phyloP scores from a whole-genome alignment of 2,113 vertebrate genomes.

The Rhegmatorhina hoffmannsi region DNA sequence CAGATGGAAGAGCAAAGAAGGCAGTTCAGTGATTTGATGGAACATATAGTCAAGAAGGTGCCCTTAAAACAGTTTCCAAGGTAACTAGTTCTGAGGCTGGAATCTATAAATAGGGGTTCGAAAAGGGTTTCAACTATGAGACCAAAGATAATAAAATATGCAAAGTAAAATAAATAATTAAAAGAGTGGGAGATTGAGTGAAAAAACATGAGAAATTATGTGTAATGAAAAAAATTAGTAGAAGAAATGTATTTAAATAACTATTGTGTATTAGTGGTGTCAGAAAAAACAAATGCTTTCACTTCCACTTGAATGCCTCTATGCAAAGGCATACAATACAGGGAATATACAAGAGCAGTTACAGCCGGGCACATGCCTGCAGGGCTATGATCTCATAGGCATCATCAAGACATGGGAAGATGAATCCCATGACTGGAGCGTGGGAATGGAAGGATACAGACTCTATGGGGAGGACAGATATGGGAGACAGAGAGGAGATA shows the following conservation, averaged over 20 bases:
- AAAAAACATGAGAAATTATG: not conserved
- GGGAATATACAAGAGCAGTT: not conserved
- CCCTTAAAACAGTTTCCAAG: conserved; percentile 68
- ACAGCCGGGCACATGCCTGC: not conserved
- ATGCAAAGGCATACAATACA: not conserved
- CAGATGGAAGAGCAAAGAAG: conserved; percentile 7
- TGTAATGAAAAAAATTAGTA: not conserved
- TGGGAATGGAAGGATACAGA: not conserved
- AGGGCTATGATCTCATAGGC: not conserved
- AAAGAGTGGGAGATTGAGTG: not conserved
- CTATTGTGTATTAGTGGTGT: not conserved
- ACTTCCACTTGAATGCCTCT: not conserved
- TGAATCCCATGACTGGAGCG: not conserved
- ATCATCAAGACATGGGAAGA: not conserved
- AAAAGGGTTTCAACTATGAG: not conserved
- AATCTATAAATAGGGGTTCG: conserved; percentile 48
- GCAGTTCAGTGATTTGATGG: conserved; percentile 17
- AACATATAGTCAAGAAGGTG: conserved; percentile 50
- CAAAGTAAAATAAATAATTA: conserved; percentile 6
- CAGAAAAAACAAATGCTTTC: not conserved
- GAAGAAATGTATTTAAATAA: not conserved
- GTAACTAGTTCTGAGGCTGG: conserved; percentile 43
- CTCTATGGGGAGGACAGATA: not conserved
- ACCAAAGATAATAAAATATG: conserved; percentile 4
- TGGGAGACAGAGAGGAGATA: not conserved